Evolutionary conservation across 2,113 vertebrate species (phyloP), one percentile per base, ranked within the genome.

Genomic region (Columba janthina): DNA sequence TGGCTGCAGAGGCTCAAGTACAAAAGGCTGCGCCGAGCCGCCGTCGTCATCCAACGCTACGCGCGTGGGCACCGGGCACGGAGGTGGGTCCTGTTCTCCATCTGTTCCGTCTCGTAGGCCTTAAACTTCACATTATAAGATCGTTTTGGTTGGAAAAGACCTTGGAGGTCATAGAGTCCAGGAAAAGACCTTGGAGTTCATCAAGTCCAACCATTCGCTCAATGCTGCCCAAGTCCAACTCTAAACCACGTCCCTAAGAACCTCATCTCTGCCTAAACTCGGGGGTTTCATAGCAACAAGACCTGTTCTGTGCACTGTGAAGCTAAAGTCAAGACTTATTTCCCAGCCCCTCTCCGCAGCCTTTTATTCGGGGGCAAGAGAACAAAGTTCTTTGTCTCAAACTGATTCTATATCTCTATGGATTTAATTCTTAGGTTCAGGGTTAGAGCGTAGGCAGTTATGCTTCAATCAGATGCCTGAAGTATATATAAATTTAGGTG

Each of bases 1-100:
- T 99, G 99, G 99, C 97, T 99, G 78, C 99, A 99, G 97, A 98
- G 96, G 56, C 38, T 97, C 60, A 98, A 97, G 12, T 99, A 99
- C 97, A 89, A 75, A 38, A 98, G 98, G 96, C 97, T 99, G 96
- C 97, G 95, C 61, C 89, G 73, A 62, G 97, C 98, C 0, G 96
- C 98, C 10, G 1, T 99, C 10, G 54, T 82, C 10, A 83, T 99
- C 87, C 99, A 99, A 97, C 95, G 98, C 97, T 97, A 98, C 7
- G 94, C 97, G 4, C 98, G 99, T 3, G 98, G 99, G 12, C 93
- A 97, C 97, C 89, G 99, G 96, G 99, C 99, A 2, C 98, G 99
- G 97, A 99, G 99, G 99, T 99, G 74, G 95, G 98, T 87, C 32
- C 72, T 57, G 17, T 28, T 53, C 22, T 53, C 34, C 5, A 0